Evolutionary conservation across 2,888 invertebrate species (phyloP), one percentile per base, ranked within the genome.

Genomic region (Thereva unica): DNA sequence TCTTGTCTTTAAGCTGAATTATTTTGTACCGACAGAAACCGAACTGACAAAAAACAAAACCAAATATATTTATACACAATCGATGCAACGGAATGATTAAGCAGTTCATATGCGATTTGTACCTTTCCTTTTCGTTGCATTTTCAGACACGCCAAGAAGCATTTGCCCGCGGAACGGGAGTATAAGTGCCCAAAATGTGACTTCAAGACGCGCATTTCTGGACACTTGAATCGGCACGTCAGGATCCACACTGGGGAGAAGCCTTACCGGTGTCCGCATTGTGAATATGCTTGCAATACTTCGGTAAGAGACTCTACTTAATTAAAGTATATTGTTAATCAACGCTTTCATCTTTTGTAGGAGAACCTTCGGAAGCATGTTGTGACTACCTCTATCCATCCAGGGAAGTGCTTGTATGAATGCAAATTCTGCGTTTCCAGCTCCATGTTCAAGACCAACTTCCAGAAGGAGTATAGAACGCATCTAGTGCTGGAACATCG

Each of bases 281-380:
- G 96, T 77, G 74, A 82, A 37, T 91, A 89, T 74, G 87, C 86
- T 4, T 91, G 91, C 78, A 92, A 90, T 71, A 89, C 89, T 75
- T 84, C 91, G 83, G 91, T 92, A 80, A 85, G 84, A 75, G 37
- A 38, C 68, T 47, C 41, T 35, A 44, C 10, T 3, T 35, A 35
- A 35, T 35, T 5, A 9, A n/a, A 8, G 37, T 64, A 50, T 23
- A 42, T 45, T 63, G 53, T 65, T 37, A 45, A 12, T 42, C 23
- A 42, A 67, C 52, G 38, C 40, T 38, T n/a, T 54, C 47, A 50
- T 68, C 35, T 67, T 73, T 78, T 80, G 23, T 79, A 92, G 89
- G 95, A 94, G 78, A 95, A 95, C 78, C 85, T 95, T 8, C 86
- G 95, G 4, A 94, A 95, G 75, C 95, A 95, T 80, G 88, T 93